A percentile compares a stretch with the other conserved stretches of the same genome.
phyloP scores from a whole-genome alignment of 35 echinoderm and acorn worm species.

The Ophioderma brevispina region DNA sequence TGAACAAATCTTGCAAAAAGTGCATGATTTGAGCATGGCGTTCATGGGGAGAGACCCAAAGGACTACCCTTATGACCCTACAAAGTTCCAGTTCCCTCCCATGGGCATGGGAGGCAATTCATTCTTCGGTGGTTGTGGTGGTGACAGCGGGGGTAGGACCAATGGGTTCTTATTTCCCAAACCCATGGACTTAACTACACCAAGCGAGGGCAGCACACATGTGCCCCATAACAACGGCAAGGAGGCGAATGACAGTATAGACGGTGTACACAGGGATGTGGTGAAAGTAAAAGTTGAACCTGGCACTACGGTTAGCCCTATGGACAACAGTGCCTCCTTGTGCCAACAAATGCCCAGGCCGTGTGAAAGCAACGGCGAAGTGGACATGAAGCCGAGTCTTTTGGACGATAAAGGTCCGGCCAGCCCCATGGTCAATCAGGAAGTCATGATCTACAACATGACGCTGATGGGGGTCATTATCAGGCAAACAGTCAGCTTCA shows the following conservation, averaged over 20 bases:
- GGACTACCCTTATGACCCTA: neutral
- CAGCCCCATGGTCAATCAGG: slow-evolving; percentile 21
- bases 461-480: slow-evolving; percentile 92
- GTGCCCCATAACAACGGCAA: neutral
- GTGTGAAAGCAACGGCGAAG: neutral
- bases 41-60: neutral
- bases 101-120: neutral
- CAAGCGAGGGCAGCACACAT: neutral
- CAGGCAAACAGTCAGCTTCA: slow-evolving; percentile 95
- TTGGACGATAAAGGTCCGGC: neutral
- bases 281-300: slow-evolving; percentile 76
- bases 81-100: neutral
- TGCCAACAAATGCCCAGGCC: neutral
- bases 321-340: slow-evolving; percentile 44
- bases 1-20: slow-evolving; percentile 84
- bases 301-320: slow-evolving; percentile 13
- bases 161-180: slow-evolving; percentile 6
- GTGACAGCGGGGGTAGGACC: neutral
- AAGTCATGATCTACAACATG: slow-evolving; percentile 99
- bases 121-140: neutral
- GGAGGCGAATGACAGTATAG: neutral
- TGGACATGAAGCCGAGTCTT: neutral
- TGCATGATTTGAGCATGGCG: slow-evolving; percentile 43
- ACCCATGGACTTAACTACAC: slow-evolving; percentile 28
- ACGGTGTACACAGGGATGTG: neutral